These are phyloP conservation scores for Neolamprologus cancellatus DNA, from an alignment of 2,113 vertebrate genomes.

Conservation along the genomic window DNA sequence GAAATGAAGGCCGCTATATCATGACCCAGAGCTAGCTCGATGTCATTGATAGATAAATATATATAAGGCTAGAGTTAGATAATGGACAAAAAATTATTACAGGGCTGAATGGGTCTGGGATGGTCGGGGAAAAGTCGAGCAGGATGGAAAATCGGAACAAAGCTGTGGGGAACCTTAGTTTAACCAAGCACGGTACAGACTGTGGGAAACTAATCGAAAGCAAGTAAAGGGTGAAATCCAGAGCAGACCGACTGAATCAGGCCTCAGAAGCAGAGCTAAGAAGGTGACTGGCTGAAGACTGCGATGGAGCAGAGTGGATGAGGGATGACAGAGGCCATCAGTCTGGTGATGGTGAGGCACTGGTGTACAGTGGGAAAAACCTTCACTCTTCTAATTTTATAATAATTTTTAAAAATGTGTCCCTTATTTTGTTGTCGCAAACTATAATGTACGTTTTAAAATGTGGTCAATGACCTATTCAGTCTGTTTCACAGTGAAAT, in stretches of 20 bases:
- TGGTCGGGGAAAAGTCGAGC: not conserved
- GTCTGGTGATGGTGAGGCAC: not conserved
- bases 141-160: not conserved
- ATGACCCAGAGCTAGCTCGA: not conserved
- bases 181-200: not conserved
- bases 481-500: not conserved
- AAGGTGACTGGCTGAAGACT: not conserved
- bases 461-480: not conserved
- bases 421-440: not conserved
- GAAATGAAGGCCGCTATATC: not conserved
- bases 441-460: not conserved
- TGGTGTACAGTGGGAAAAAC: not conserved
- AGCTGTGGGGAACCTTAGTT: not conserved
- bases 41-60: not conserved
- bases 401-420: not conserved
- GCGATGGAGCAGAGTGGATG: not conserved
- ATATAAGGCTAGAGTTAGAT: not conserved
- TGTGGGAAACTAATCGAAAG: not conserved
- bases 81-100: not conserved
- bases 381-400: not conserved
- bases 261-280: not conserved
- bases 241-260: not conserved
- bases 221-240: not conserved
- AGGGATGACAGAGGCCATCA: not conserved
- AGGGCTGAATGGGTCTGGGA: not conserved